Base-by-base conservation (phyloP, 2,797 vertebrate species). In the Tragopan temminckii region DNA sequence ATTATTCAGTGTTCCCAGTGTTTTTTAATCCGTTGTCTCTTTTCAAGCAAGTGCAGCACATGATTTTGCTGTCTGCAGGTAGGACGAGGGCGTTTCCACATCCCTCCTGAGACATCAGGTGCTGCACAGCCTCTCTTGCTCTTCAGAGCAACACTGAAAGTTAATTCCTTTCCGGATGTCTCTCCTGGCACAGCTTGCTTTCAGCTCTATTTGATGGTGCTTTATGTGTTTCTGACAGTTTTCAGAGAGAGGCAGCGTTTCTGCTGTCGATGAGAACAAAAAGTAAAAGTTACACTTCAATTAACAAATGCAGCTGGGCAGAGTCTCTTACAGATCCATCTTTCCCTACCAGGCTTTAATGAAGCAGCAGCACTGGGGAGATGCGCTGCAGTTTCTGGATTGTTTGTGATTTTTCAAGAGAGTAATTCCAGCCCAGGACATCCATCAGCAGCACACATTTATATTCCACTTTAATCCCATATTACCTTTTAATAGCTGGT, bases 301-400 rank as follows among this genome's bases (percentile, higher is more conserved):
- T 89, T 68, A 87, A 66, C 83, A 77, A 80, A 50, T 69, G 19
- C 27, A 74, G 42, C 53, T 25, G 83, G 94, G 85, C 88, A 74
- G 76, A 90, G 58, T 75, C 25, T 68, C 43, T 4, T 40, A 43
- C 29, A 63, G 33, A 80, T 89, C n/a, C 59, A 52, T 89, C 80
- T 33, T 63, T 83, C 46, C 70, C 88, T 92, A 61, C 86, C 70
- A 82, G 86, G 48, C 48, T 91, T 91, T 91, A 82, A 90, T 95
- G 91, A 80, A 87, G 86, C 58, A 83, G 21, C 33, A 83, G 31
- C 62, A 19, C 59, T 62, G 36, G 25, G 29, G 55, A 64, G 75
- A 87, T 46, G 13, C 69, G 90, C 58, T 87, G 64, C 71, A 75
- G 38, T 78, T 92, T 87, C 87, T 76, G 72, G 55, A 13, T 61